Evolutionary conservation across 2,797 vertebrate genomes (phyloP).

Genomic region (Micropoecilia bifurca): DNA sequence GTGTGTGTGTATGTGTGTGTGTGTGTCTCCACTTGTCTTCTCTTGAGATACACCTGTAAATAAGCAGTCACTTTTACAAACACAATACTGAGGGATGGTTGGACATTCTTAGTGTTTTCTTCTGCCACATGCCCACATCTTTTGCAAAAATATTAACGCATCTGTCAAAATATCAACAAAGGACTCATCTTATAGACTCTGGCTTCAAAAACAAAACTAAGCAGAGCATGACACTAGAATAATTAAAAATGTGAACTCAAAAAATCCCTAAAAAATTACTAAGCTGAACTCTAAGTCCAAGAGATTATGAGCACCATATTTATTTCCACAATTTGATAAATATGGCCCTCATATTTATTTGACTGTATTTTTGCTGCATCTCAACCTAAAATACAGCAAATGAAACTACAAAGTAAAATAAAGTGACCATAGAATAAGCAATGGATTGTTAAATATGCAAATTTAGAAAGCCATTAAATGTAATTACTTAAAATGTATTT

Average conservation of each 20-base stretch:
- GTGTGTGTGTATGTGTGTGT: slow-evolving; percentile 25
- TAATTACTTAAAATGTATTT: not conserved
- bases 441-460: not conserved
- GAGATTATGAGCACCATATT: not conserved
- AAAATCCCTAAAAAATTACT: not conserved
- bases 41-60: slow-evolving; percentile 49
- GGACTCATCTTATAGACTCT: slow-evolving; percentile 7
- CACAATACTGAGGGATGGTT: slow-evolving; percentile 57
- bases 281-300: not conserved
- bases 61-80: slow-evolving; percentile 52
- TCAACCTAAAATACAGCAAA: not conserved
- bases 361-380: too few species aligned
- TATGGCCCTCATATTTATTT: too few species aligned
- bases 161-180: slow-evolving; percentile 48
- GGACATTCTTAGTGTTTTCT: slow-evolving; percentile 72
- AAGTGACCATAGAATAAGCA: not conserved
- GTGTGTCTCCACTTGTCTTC: slow-evolving; percentile 23
- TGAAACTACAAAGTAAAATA: not conserved
- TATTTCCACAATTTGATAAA: not conserved
- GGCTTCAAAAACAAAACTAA: not conserved
- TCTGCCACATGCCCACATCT: slow-evolving; percentile 52
- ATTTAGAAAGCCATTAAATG: not conserved
- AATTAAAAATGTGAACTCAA: not conserved
- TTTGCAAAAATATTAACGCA: slow-evolving; percentile 54
- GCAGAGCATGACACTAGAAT: not conserved